Conservation (phyloP, 2,888 invertebrate genomes). For the Pardosa pseudoannulata region DNA sequence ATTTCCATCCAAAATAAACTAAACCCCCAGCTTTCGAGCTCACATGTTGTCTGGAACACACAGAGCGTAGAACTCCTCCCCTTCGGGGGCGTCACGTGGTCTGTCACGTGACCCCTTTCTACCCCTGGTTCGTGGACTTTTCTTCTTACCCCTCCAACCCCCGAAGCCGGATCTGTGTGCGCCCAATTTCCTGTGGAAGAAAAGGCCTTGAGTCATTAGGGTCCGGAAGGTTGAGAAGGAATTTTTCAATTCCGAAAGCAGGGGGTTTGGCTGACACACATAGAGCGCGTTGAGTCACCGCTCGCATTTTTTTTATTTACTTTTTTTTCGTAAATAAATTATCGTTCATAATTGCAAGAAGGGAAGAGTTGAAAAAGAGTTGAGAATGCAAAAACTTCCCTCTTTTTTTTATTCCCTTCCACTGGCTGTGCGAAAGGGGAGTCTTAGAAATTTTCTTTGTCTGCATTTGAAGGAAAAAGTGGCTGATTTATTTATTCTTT, state of each 20-base stretch:
- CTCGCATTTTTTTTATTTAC: neutral
- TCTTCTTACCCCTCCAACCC: slow-evolving; percentile 21
- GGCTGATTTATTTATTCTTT: slow-evolving; percentile 6
- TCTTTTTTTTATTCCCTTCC: neutral
- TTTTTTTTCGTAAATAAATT: slow-evolving; percentile 57
- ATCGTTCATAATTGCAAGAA: slow-evolving; percentile 44
- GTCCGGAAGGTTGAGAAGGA: slow-evolving; percentile 43
- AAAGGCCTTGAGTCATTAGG: slow-evolving; percentile 44
- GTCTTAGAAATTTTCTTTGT: slow-evolving; percentile 7
- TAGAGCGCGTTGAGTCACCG: slow-evolving; percentile 28
- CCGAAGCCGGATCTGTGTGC: slow-evolving; percentile 40
- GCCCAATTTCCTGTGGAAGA: slow-evolving; percentile 55
- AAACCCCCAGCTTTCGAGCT: no score
- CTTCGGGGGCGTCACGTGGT: slow-evolving; percentile 27
- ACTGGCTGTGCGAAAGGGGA: neutral
- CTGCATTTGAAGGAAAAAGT: neutral
- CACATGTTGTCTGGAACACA: neutral
- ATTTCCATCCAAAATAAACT: no score
- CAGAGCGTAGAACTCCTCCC: slow-evolving; percentile 1
- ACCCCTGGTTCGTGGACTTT: slow-evolving; percentile 12
- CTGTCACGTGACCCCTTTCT: slow-evolving; percentile 40
- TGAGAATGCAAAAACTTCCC: neutral
- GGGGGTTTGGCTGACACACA: slow-evolving; percentile 30
- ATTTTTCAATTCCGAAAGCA: slow-evolving; percentile 34
- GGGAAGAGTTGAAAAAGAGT: slow-evolving; percentile 4